Percentiles rank a stretch among this genome's conserved stretches.
Conservation (phyloP, 2,888 invertebrate genomes). For the Synanthedon formicaeformis region DNA sequence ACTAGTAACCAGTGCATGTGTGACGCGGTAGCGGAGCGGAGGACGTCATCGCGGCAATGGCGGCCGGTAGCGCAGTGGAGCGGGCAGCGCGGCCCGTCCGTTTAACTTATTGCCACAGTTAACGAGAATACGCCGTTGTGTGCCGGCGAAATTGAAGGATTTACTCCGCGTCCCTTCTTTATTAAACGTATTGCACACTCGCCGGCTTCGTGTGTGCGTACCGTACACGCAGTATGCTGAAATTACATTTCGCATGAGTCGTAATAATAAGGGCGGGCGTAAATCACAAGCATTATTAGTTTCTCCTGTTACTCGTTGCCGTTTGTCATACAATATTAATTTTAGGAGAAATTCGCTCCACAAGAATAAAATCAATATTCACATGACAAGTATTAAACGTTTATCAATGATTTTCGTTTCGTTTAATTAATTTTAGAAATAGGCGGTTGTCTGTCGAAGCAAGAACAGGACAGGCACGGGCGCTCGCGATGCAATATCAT, state of each 20-base stretch:
- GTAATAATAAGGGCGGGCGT: conserved; percentile 69
- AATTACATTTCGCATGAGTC: conserved; percentile 71
- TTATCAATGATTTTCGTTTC: too few relatives aligned
- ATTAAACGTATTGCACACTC: conserved; percentile 69
- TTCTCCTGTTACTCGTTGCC: conserved; percentile 56
- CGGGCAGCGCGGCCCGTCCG: conserved; percentile 36
- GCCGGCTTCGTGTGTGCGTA: conserved; percentile 37
- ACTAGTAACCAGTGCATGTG: background rate
- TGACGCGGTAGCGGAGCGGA: conserved; percentile 15
- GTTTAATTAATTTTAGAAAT: too few relatives aligned
- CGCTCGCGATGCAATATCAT: conserved; percentile 40
- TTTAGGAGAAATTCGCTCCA: conserved; percentile 7
- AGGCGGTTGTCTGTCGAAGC: too few relatives aligned
- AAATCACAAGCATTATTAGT: conserved; percentile 69
- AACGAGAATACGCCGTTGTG: conserved; percentile 70
- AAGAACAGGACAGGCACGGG: conserved; percentile 7
- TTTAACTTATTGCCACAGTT: conserved; percentile 71
- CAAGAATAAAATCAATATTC: background rate
- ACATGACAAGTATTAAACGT: too few relatives aligned
- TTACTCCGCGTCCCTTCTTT: conserved; percentile 70
- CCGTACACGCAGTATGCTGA: conserved; percentile 57
- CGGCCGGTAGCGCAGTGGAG: conserved; percentile 19
- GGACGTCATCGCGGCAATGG: conserved; percentile 11
- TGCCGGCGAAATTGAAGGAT: conserved; percentile 70
- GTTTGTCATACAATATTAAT: conserved; percentile 61